These are phyloP conservation scores for Seriola aureovittata DNA, from an alignment of 2,113 vertebrate genomes.

Conservation along the genomic window DNA sequence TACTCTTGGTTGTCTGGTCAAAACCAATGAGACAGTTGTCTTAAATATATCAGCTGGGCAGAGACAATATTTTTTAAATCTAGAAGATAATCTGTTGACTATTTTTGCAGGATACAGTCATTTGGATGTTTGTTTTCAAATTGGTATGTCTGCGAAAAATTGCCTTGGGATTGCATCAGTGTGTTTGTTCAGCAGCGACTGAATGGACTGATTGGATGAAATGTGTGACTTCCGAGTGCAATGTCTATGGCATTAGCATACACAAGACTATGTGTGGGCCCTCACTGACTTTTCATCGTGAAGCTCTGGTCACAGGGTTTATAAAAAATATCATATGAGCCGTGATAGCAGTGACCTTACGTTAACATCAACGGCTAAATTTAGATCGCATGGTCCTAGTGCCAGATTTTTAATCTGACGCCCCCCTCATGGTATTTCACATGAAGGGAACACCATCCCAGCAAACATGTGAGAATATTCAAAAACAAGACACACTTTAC, in stretches of 20 bases:
- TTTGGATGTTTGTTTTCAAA: constrained; percentile 61
- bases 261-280: background rate
- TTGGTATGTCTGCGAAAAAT: constrained; percentile 52
- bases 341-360: constrained; percentile 3
- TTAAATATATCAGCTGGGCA: constrained; percentile 24
- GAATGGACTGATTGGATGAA: constrained; percentile 50
- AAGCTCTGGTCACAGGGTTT: constrained; percentile 4
- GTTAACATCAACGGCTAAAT: constrained; percentile 30
- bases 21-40: constrained; percentile 11
- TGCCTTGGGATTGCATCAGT: constrained; percentile 79
- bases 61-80: background rate
- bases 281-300: constrained; percentile 8
- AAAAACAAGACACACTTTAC: constrained; percentile 6
- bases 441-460: background rate
- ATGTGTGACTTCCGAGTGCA: constrained; percentile 41
- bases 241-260: constrained; percentile 14
- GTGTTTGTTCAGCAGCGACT: constrained; percentile 60
- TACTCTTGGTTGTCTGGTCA: constrained; percentile 4
- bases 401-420: constrained; percentile 26
- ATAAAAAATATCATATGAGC: constrained; percentile 17
- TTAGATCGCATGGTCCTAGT: constrained; percentile 21
- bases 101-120: constrained; percentile 29
- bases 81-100: constrained; percentile 23
- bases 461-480: constrained; percentile 7
- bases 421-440: background rate